Percentiles rank a stretch among this genome's conserved stretches.
phyloP scores from a whole-genome alignment of 2,888 invertebrate species.

The Drosophila ezoana region DNA sequence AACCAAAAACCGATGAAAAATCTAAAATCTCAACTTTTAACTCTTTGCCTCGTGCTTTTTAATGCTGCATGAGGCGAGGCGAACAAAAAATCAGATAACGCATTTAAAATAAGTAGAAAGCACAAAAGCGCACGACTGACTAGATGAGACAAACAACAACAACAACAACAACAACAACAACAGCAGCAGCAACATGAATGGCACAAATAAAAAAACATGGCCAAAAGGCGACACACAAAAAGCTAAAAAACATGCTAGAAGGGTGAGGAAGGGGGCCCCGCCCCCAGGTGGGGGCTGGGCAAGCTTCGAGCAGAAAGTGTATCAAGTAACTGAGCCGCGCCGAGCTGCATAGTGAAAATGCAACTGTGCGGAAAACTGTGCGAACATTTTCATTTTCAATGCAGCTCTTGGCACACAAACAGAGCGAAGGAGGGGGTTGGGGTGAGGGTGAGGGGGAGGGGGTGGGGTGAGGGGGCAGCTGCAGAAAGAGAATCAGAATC shows the following conservation, averaged over 20 bases:
- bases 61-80: conserved; percentile 71
- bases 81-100: conserved; percentile 70
- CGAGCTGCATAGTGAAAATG: conserved; percentile 78
- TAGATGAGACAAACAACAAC: conserved; percentile 53
- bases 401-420: conserved; percentile 73
- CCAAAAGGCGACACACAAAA: conserved; percentile 60
- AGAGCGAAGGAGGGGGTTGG: conserved; percentile 3
- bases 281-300: background rate
- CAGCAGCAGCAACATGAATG: conserved; percentile 32
- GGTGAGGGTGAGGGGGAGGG: background rate
- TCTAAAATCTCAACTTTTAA: conserved; percentile 71
- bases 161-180: conserved; percentile 11
- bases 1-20: conserved; percentile 9
- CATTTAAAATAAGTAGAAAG: conserved; percentile 77
- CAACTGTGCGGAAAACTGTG: conserved; percentile 82
- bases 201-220: conserved; percentile 44
- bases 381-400: conserved; percentile 81
- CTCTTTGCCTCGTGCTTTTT: conserved; percentile 62
- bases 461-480: too few species aligned
- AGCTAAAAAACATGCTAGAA: conserved; percentile 31
- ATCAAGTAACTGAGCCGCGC: conserved; percentile 81
- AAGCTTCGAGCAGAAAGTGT: conserved; percentile 54
- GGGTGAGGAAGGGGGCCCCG: background rate
- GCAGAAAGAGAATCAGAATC: conserved; percentile 28
- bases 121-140: conserved; percentile 76